Conservation (phyloP, 2,888 invertebrate genomes). For the Criorhina ranunculi region DNA sequence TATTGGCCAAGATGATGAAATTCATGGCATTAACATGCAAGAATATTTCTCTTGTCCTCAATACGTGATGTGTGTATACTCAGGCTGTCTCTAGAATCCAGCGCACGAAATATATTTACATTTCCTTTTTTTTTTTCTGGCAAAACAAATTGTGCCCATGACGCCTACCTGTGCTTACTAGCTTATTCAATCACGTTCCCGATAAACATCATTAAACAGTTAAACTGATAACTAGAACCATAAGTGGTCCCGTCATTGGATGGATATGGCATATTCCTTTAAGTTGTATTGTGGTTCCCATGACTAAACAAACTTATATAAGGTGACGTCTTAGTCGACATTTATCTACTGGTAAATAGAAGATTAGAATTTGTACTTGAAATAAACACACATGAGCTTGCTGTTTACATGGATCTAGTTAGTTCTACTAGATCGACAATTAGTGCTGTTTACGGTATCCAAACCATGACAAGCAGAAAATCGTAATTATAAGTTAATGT, state of each 20-base stretch:
- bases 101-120: neutral
- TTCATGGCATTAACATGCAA: conserved; percentile 22
- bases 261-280: neutral
- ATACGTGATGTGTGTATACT: conserved; percentile 21
- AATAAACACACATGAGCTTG: neutral
- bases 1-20: conserved; percentile 60
- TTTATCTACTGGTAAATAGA: conserved; percentile 13
- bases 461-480: neutral
- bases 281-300: conserved; percentile 11
- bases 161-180: neutral
- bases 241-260: neutral
- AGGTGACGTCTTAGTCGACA: conserved; percentile 11
- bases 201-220: neutral
- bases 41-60: neutral
- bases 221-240: neutral
- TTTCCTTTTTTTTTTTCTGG: conserved; percentile 13
- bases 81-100: conserved; percentile 6
- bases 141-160: neutral
- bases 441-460: neutral
- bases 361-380: conserved; percentile 9
- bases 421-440: neutral
- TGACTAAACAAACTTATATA: conserved; percentile 48
- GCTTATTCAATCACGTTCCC: neutral
- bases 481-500: neutral
- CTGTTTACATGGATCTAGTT: neutral